Conservation (phyloP, 2,797 vertebrate genomes). For the Pangasius macronema region DNA sequence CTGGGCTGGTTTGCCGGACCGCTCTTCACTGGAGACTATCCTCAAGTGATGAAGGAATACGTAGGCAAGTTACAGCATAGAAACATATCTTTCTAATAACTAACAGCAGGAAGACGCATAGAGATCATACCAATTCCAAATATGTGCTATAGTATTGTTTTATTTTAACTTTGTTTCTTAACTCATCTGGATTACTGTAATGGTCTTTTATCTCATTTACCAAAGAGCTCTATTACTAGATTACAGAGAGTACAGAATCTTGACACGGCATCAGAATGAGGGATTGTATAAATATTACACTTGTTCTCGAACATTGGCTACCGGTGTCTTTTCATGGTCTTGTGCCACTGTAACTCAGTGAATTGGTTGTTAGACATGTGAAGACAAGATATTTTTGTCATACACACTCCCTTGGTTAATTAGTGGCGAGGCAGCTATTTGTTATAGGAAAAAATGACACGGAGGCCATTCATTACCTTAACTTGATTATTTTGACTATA, state of each 20-base stretch:
- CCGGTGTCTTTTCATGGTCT: not conserved
- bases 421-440: not conserved
- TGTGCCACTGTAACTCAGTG: not conserved
- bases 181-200: not conserved
- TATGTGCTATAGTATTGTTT: not conserved
- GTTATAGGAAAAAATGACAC: not conserved
- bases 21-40: slow-evolving; percentile 89
- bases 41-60: slow-evolving; percentile 88
- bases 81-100: not conserved
- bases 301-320: not conserved
- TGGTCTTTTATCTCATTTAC: not conserved
- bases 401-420: not conserved
- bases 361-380: not conserved
- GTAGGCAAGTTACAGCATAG: slow-evolving; percentile 74
- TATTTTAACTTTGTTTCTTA: not conserved
- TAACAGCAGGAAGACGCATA: not conserved
- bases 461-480: not conserved
- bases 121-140: not conserved
- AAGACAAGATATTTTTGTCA: not conserved
- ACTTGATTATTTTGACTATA: not conserved
- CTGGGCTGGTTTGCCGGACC: slow-evolving; percentile 92
- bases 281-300: not conserved
- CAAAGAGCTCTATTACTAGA: not conserved
- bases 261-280: not conserved
- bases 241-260: not conserved